Conservation (phyloP, 2,113 vertebrate genomes). For the Garra rufa region DNA sequence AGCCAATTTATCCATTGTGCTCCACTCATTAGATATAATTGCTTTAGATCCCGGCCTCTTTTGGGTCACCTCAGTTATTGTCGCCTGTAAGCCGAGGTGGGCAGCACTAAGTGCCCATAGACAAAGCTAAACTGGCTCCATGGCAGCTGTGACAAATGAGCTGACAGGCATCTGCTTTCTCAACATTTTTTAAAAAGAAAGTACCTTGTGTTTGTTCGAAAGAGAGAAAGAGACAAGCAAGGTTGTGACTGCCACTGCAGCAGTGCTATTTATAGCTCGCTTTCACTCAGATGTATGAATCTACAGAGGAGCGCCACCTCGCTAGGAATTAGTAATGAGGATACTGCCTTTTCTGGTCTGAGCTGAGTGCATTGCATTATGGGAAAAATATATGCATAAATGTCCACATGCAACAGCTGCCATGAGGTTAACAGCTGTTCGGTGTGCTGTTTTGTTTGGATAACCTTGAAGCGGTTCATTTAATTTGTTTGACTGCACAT, state of each 20-base stretch:
- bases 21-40: slow-evolving; percentile 5
- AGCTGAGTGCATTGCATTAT: slow-evolving; percentile 10
- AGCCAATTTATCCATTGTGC: neutral
- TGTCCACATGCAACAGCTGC: neutral
- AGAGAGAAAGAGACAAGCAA: slow-evolving; percentile 54
- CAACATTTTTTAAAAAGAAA: slow-evolving; percentile 67
- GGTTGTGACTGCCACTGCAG: slow-evolving; percentile 60
- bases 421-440: slow-evolving; percentile 37
- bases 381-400: neutral
- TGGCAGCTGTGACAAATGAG: slow-evolving; percentile 58
- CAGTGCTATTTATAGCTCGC: slow-evolving; percentile 73
- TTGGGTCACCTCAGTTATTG: neutral
- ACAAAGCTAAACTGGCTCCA: neutral
- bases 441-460: slow-evolving; percentile 24
- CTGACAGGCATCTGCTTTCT: slow-evolving; percentile 57
- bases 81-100: neutral
- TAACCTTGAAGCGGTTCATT: slow-evolving; percentile 40
- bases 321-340: slow-evolving; percentile 27
- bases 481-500: neutral
- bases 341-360: slow-evolving; percentile 5
- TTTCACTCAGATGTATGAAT: slow-evolving; percentile 57
- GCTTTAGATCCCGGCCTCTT: neutral
- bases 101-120: neutral
- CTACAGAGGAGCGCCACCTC: slow-evolving; percentile 25
- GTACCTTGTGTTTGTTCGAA: slow-evolving; percentile 55